A percentile compares a stretch with the other conserved stretches of the same genome.
phyloP scores from a whole-genome alignment of 1,140 invertebrate genomes.

The Procambarus virginalis region DNA sequence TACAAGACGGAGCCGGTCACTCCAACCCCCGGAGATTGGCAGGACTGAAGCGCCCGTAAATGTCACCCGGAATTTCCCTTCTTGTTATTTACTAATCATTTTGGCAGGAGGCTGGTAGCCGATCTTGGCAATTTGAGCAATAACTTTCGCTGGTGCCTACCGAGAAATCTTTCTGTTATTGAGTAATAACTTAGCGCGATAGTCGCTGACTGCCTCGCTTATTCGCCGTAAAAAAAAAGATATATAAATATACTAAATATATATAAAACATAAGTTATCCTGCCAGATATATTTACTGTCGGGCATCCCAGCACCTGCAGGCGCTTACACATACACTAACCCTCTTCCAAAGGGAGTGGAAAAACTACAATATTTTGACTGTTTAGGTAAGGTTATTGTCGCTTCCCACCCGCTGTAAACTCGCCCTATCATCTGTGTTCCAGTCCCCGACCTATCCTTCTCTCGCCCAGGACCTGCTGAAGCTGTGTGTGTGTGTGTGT shows the following conservation, averaged over 20 bases:
- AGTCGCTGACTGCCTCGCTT: background rate
- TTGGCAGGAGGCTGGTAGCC: background rate
- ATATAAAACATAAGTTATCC: background rate
- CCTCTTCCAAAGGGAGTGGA: background rate
- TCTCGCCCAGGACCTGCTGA: no score
- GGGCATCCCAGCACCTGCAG: background rate
- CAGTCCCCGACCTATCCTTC: no score
- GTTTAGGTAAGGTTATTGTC: conserved; percentile 27
- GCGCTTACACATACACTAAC: background rate
- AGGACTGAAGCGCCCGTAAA: conserved; percentile 28
- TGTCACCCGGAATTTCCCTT: conserved; percentile 17
- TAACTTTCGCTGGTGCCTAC: background rate
- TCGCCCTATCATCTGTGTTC: no score
- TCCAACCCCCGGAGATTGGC: conserved; percentile 17
- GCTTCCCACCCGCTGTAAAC: conserved; percentile 21
- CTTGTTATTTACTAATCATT: conserved; percentile 46
- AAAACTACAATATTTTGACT: background rate
- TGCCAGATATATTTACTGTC: background rate
- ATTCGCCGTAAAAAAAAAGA: no score
- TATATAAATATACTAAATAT: no score
- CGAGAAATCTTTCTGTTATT: background rate
- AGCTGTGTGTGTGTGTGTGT: no score
- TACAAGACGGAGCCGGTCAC: conserved; percentile 35
- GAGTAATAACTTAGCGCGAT: background rate
- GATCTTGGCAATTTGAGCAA: background rate